These are phyloP conservation scores for Thaleichthys pacificus DNA, from an alignment of 2,797 vertebrate genomes.

Conservation along the genomic window DNA sequence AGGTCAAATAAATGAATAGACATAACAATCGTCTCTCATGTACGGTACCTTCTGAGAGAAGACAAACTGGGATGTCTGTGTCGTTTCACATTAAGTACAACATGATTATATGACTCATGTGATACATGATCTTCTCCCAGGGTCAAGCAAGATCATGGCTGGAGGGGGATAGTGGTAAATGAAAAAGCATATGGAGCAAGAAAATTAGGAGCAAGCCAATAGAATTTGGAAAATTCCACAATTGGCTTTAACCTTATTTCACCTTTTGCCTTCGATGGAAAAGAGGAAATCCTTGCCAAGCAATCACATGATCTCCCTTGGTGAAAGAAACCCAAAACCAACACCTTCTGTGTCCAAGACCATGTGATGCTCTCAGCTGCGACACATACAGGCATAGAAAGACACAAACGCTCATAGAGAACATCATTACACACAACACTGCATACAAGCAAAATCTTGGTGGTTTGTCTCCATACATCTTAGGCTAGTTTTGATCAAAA, in stretches of 20 bases:
- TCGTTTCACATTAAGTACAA: slow-evolving; percentile 5
- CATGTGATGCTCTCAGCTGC: slow-evolving; percentile 65
- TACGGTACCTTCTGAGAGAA: neutral
- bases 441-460: neutral
- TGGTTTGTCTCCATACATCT: neutral
- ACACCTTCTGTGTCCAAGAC: slow-evolving; percentile 75
- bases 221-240: slow-evolving; percentile 2
- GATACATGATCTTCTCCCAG: neutral
- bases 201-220: neutral
- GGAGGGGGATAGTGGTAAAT: neutral
- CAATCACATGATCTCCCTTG: slow-evolving; percentile 69
- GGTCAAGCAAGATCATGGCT: neutral
- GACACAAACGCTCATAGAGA: slow-evolving; percentile 18
- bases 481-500: neutral
- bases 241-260: slow-evolving; percentile 53
- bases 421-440: slow-evolving; percentile 18
- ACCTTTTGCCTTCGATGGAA: slow-evolving; percentile 65
- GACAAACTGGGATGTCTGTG: neutral
- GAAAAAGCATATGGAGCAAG: neutral
- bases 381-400: slow-evolving; percentile 23
- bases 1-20: neutral
- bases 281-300: slow-evolving; percentile 55
- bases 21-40: neutral
- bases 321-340: slow-evolving; percentile 81
- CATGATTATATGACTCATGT: neutral